Percentiles rank a stretch among this genome's conserved stretches.
Conservation (phyloP, 2,888 invertebrate genomes). For the Hypolimnas misippus region DNA sequence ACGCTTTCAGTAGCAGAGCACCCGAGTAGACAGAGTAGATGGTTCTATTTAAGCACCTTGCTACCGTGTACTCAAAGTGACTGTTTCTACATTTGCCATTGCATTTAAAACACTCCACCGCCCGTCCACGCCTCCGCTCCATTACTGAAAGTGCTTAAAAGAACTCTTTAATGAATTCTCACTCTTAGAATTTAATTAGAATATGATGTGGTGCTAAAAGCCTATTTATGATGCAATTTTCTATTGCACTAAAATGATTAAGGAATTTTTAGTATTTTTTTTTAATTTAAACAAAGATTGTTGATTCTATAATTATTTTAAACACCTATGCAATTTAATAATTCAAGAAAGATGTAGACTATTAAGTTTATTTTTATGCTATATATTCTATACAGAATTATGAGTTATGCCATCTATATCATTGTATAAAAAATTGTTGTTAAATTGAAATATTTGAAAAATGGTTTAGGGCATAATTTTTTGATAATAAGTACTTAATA, state of each 20-base stretch:
- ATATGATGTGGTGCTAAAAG: background rate
- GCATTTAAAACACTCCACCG: conserved; percentile 25
- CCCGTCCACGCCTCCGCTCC: background rate
- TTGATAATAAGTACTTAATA: too few species aligned
- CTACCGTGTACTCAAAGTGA: conserved; percentile 11
- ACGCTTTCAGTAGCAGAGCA: conserved; percentile 17
- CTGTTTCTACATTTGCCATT: conserved; percentile 20
- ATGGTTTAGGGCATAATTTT: too few species aligned
- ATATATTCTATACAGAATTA: too few species aligned
- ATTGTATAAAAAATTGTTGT: too few species aligned
- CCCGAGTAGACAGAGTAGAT: conserved; percentile 6
- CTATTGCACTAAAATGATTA: background rate
- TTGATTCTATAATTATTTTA: too few species aligned
- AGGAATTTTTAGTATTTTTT: background rate
- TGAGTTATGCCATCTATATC: too few species aligned
- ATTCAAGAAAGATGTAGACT: too few species aligned
- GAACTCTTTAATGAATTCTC: conserved; percentile 14
- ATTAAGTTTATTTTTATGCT: too few species aligned
- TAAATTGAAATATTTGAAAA: too few species aligned
- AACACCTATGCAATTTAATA: too few species aligned
- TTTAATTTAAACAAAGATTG: too few species aligned
- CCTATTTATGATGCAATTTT: background rate
- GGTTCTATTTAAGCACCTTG: conserved; percentile 16
- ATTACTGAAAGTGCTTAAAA: conserved; percentile 28
- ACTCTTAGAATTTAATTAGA: background rate